These are phyloP conservation scores for Poecilia picta DNA, from an alignment of 2,797 vertebrate genomes.

Conservation along the genomic window DNA sequence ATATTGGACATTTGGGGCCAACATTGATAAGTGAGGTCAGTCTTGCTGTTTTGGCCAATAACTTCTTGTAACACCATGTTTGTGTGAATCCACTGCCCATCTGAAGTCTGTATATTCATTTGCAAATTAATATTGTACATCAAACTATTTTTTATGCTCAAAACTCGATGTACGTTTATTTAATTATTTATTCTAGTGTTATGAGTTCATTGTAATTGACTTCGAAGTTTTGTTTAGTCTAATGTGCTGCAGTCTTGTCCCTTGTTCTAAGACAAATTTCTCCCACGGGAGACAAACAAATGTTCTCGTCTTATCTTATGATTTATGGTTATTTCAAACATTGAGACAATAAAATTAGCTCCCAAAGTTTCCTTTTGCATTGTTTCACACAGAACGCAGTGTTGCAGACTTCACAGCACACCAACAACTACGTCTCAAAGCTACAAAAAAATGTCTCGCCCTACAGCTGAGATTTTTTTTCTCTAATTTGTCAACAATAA, in stretches of 20 bases:
- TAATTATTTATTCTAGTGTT: too few relatives aligned
- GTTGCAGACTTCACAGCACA: not conserved
- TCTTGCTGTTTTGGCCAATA: too few relatives aligned
- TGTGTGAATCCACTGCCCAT: too few relatives aligned
- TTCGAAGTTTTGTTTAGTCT: too few relatives aligned
- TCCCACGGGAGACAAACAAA: too few relatives aligned
- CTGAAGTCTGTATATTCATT: too few relatives aligned
- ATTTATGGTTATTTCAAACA: not conserved
- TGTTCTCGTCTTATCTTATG: not conserved
- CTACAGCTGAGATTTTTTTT: not conserved
- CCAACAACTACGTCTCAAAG: constrained; percentile 1
- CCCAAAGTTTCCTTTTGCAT: not conserved
- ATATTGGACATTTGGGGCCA: not conserved
- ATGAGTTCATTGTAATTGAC: too few relatives aligned
- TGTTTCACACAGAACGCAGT: not conserved
- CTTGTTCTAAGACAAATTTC: too few relatives aligned
- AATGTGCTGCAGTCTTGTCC: not conserved
- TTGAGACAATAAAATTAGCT: not conserved
- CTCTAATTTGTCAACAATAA: constrained; percentile 13
- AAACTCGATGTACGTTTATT: too few relatives aligned
- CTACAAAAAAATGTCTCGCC: not conserved
- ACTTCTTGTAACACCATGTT: too few relatives aligned
- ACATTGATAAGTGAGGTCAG: not conserved
- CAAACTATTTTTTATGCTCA: too few relatives aligned
- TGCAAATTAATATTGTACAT: too few relatives aligned